Base-by-base conservation (phyloP, 2,797 vertebrate species). In the Acanthurus leucopareius region DNA sequence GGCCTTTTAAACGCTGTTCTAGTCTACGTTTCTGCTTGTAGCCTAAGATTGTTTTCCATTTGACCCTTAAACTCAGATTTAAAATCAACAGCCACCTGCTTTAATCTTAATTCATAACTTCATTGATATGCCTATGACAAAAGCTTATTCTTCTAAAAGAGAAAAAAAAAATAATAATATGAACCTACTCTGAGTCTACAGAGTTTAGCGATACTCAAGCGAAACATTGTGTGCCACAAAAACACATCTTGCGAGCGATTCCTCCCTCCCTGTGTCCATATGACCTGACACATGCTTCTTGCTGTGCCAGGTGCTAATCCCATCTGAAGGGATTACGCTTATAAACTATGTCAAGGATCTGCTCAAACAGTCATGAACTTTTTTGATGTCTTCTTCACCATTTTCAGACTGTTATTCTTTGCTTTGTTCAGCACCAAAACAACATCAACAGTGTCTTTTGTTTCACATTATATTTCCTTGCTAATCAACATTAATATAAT, bases 281-380 rank as follows among this genome's bases (percentile, higher is more conserved):
- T 83, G 82, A 90, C 77, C 60, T 5, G 44, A 75, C 87, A 90
- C 83, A 83, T 84, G 84, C 79, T 62, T 85, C 80, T 80, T 82
- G 80, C 82, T 80, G 66, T 86, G 87, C 75, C 88, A 91, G 79
- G 62, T 56, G 45, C 84, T 94, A 94, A 95, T 94, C 86, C 89
- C 0, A 13, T 81, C 85, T 94, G 89, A 94, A 86, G 62, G 86
- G 94, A 95, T 94, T 94, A 90, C 73, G 72, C 72, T 86, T 86
- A 75, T 19, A 83, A 89, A 92, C 85, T 78, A 83, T 87, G 77
- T 81, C 69, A 85, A 54, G 17, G 14, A 86, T 83, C 64, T 28
- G 62, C 40, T 45, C 14, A 45, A 77, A 75, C 62, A 70, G 13
- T 35, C 19, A 58, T 32, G 32, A 32, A 32, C 32, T 32, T 32